Evolutionary conservation across 2,113 vertebrate species (phyloP).

Genomic region (Manacus vitellinus): DNA sequence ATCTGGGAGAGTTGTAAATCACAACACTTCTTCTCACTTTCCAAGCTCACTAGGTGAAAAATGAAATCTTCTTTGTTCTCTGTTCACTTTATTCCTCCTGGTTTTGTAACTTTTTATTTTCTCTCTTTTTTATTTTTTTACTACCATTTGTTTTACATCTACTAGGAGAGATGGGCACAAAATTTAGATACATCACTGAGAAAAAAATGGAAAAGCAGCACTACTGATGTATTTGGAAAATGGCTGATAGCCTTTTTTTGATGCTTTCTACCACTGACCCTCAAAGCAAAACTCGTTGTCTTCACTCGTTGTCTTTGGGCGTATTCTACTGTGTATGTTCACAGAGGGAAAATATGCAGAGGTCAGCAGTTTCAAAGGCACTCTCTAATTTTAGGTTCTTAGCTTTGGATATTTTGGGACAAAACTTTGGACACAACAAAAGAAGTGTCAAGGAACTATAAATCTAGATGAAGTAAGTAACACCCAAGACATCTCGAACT

Average conservation of each 20-base stretch:
- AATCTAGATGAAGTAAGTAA: conserved; percentile 54
- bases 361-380: conserved; percentile 52
- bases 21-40: accelerated
- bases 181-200: not conserved
- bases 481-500: not conserved
- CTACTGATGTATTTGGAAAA: not conserved
- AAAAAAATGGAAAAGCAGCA: not conserved
- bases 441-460: conserved; percentile 23
- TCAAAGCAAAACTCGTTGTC: not conserved
- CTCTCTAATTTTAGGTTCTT: conserved; percentile 63
- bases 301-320: conserved; percentile 6
- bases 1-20: not conserved
- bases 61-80: not conserved
- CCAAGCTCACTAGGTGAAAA: not conserved
- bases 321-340: conserved; percentile 29
- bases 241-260: not conserved
- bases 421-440: conserved; percentile 1
- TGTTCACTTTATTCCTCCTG: not conserved
- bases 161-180: not conserved
- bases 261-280: not conserved
- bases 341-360: conserved; percentile 32
- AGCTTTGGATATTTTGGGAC: conserved; percentile 52
- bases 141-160: not conserved
- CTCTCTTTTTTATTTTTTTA: not conserved
- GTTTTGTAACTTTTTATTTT: not conserved